phyloP scores from a whole-genome alignment of 2,888 invertebrate species.

The Dryomyza anilis region DNA sequence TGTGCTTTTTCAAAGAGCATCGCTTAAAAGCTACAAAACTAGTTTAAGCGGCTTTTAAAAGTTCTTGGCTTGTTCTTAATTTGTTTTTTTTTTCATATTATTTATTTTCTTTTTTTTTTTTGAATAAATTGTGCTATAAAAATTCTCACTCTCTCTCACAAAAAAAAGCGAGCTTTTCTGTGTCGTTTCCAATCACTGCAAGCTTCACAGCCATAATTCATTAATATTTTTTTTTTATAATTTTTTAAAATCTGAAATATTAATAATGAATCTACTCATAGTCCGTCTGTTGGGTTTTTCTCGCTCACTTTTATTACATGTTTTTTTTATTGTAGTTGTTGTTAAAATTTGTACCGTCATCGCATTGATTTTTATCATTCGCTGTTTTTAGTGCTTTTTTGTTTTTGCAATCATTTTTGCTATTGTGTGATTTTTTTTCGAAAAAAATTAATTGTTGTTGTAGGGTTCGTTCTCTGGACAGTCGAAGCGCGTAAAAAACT shows the following conservation, averaged over 20 bases:
- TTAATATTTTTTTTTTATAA: neutral
- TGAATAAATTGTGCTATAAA: too few species aligned
- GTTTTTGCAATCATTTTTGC: neutral
- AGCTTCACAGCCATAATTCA: neutral
- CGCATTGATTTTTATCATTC: neutral
- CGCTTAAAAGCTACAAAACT: too few species aligned
- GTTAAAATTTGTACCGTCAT: too few species aligned
- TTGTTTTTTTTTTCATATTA: neutral
- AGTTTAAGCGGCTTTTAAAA: neutral
- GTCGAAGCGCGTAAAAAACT: constrained; percentile 2
- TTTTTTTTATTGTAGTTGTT: too few species aligned
- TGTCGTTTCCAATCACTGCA: neutral
- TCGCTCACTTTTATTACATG: too few species aligned
- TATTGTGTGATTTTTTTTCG: neutral
- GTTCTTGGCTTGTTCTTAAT: neutral
- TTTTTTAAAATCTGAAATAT: neutral
- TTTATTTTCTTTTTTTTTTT: neutral
- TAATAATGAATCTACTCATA: too few species aligned
- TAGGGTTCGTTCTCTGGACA: neutral
- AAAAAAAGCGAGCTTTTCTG: too few species aligned
- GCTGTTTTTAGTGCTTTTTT: neutral
- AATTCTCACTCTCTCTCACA: too few species aligned
- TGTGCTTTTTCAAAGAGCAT: neutral
- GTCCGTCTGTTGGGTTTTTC: neutral
- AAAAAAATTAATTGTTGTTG: neutral